These are phyloP conservation scores for Serrognathus titanus DNA, from an alignment of 2,888 invertebrate species.

Conservation along the genomic window DNA sequence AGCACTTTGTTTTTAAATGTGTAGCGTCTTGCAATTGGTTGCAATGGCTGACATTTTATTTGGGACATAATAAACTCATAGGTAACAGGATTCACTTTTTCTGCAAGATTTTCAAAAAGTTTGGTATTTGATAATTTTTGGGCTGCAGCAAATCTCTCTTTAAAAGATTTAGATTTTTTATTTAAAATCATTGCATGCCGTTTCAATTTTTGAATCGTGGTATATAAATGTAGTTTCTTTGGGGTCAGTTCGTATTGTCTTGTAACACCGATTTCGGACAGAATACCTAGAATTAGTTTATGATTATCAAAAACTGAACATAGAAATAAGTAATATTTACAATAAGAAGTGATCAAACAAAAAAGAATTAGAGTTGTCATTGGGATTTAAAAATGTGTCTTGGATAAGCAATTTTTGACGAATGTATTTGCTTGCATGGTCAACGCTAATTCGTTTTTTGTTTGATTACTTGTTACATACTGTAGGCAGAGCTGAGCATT, in stretches of 20 bases:
- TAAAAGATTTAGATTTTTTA: not conserved
- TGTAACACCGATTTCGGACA: not conserved
- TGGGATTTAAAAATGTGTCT: too few species aligned
- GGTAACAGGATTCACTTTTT: conserved; percentile 1
- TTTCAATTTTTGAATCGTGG: not conserved
- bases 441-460: too few species aligned
- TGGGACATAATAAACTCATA: conserved; percentile 16
- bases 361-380: too few species aligned
- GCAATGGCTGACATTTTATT: conserved; percentile 9
- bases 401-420: too few species aligned
- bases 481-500: too few species aligned
- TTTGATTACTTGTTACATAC: too few species aligned
- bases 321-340: too few species aligned
- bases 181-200: not conserved
- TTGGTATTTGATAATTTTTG: not conserved
- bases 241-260: not conserved
- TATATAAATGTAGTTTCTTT: not conserved
- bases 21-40: conserved; percentile 21
- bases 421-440: too few species aligned
- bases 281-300: not conserved
- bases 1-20: conserved; percentile 22
- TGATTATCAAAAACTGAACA: too few species aligned
- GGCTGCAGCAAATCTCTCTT: not conserved
- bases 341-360: too few species aligned
- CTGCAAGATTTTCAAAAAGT: not conserved